Base-by-base conservation (phyloP, 1,140 invertebrate genomes). In the Campoletis sonorensis region DNA sequence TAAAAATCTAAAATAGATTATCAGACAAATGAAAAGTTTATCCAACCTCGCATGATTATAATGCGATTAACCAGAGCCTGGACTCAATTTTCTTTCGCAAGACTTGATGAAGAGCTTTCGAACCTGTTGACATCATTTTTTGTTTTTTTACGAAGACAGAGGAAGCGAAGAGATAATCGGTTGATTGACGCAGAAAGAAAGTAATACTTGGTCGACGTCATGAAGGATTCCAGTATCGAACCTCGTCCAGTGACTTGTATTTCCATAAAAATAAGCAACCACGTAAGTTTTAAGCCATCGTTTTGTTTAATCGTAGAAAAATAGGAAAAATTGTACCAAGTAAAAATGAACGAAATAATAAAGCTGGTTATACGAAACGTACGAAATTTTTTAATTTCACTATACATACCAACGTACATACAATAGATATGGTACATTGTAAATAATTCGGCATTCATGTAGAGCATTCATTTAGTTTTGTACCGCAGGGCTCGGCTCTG, bases 1-100 rank as follows among this genome's bases (percentile, higher is more conserved):
- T 73, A 95, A 95, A 87, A 96, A 96, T 87, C 86, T 94, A 21
- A 94, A 94, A 85, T 93, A 92, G 68, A 81, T 58, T 8, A 8
- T 45, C 8, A 10, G 21, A 23, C 21, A 23, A 11, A 18, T 64
- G 77, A 10, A 67, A 49, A 30, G 33, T n/a, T 79, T 10, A 26
- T 27, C 27, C 23, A 18, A 45, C 13, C 40, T 51, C 16, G 68
- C n/a, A 51, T 70, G 30, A 30, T 79, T 51, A 23, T 18, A 45
- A 4, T 64, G 45, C 26, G 0, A 79, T 49, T 51, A 27, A 23
- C 33, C 15, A 33, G 21, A 21, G 40, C 33, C 18, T 33, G 33
- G 8, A 30, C 21, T 58, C 21, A 1, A 23, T 64, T 64, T 27
- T 64, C 4, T 23, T 26, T 27, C 13, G 61, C 61, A 8, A 1